Evolutionary conservation across 2,888 invertebrate species (phyloP).

Genomic region (Tipula unca): DNA sequence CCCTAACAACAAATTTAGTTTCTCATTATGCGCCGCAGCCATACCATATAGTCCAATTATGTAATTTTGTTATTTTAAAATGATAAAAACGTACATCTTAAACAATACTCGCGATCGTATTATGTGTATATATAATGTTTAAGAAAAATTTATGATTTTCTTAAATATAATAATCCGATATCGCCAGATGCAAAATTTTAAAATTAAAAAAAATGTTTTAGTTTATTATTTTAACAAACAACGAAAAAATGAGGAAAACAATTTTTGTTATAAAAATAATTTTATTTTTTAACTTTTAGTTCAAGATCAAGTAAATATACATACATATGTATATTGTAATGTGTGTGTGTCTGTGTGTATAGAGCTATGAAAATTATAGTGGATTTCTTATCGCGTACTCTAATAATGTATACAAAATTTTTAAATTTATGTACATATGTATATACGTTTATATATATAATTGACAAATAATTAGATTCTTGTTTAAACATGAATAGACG

Average conservation of each 20-base stretch:
- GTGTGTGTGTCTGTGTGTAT: no score
- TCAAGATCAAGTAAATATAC: not conserved
- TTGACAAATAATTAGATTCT: not conserved
- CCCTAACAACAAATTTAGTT: not conserved
- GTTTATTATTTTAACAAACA: conserved; percentile 14
- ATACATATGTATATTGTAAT: not conserved
- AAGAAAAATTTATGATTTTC: not conserved
- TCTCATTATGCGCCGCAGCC: not conserved
- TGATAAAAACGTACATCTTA: not conserved
- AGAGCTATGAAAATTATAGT: conserved; percentile 1
- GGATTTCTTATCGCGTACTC: not conserved
- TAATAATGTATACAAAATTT: not conserved
- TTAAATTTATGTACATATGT: no score
- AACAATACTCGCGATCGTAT: not conserved
- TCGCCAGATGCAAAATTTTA: conserved; percentile 8
- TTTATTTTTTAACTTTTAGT: not conserved
- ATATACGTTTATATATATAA: not conserved
- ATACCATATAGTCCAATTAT: not conserved
- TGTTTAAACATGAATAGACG: not conserved
- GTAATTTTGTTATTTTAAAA: not conserved
- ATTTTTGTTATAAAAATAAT: not conserved
- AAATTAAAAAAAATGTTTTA: not conserved
- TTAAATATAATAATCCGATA: not conserved
- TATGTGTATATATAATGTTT: not conserved
- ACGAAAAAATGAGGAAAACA: not conserved